A percentile compares a stretch with the other conserved stretches of the same genome.
Evolutionary conservation across 2,797 vertebrate species (phyloP).

Genomic region (Sarcoramphus papa): DNA sequence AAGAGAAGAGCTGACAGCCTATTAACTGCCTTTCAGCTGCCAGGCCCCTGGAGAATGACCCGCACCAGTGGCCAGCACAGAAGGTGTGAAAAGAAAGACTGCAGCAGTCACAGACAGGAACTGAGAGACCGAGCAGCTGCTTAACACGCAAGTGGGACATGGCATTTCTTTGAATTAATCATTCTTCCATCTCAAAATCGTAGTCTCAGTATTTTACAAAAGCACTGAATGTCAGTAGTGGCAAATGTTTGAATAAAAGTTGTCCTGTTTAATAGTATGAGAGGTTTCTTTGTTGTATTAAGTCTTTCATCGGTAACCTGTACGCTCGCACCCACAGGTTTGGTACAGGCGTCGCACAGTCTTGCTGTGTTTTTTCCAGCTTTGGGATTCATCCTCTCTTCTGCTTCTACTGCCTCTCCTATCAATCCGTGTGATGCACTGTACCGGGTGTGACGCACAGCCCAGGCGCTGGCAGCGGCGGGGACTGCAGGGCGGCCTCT

Average conservation of each 20-base stretch:
- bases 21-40: background rate
- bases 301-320: background rate
- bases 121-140: background rate
- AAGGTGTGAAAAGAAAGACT: background rate
- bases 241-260: background rate
- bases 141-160: background rate
- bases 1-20: background rate
- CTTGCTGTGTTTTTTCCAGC: background rate
- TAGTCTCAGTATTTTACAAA: background rate
- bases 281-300: background rate
- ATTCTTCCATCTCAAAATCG: background rate
- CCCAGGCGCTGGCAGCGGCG: fast-evolving
- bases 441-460: background rate
- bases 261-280: background rate
- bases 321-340: background rate
- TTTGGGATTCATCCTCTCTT: background rate
- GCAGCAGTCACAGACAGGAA: background rate
- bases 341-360: background rate
- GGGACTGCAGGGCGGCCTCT: background rate
- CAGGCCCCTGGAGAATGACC: background rate
- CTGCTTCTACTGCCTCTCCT: background rate
- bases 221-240: background rate
- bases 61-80: background rate
- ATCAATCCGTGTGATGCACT: background rate
- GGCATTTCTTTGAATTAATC: background rate